A percentile compares a stretch with the other conserved stretches of the same genome.
Evolutionary conservation across 2,113 vertebrate genomes (phyloP).

Genomic region (Pelusios castaneus): DNA sequence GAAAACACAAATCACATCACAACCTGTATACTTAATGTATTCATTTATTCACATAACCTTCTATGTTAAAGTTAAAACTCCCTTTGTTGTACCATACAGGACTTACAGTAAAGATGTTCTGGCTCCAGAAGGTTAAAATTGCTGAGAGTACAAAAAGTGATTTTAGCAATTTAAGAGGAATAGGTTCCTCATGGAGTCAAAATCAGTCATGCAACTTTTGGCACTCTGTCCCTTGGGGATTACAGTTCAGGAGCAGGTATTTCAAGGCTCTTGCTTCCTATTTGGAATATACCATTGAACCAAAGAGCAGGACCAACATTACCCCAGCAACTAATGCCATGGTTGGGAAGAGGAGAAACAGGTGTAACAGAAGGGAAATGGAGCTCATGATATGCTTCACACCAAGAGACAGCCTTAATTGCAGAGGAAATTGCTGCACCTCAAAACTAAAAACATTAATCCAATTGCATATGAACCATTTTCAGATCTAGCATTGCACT

Average conservation of each 20-base stretch:
- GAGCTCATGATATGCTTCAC: background rate
- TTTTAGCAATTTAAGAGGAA: background rate
- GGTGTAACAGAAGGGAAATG: background rate
- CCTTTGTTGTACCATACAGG: background rate
- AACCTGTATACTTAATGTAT: background rate
- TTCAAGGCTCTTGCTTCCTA: background rate
- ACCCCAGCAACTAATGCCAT: background rate
- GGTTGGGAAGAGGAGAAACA: background rate
- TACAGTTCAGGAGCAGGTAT: background rate
- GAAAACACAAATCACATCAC: background rate
- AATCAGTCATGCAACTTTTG: background rate
- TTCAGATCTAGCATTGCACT: background rate
- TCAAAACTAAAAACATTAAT: background rate
- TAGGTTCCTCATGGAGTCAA: background rate
- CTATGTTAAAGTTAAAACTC: background rate
- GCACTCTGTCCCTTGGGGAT: background rate
- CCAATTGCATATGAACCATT: background rate
- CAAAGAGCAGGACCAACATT: background rate
- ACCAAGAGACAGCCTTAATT: background rate
- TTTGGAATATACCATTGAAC: background rate
- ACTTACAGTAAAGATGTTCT: background rate
- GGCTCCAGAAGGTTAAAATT: background rate
- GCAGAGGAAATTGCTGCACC: background rate
- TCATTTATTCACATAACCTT: background rate
- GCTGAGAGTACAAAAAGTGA: background rate